Percentiles rank a stretch among this genome's conserved stretches.
phyloP scores from a whole-genome alignment of 2,888 invertebrate genomes.

The Acronicta psi region DNA sequence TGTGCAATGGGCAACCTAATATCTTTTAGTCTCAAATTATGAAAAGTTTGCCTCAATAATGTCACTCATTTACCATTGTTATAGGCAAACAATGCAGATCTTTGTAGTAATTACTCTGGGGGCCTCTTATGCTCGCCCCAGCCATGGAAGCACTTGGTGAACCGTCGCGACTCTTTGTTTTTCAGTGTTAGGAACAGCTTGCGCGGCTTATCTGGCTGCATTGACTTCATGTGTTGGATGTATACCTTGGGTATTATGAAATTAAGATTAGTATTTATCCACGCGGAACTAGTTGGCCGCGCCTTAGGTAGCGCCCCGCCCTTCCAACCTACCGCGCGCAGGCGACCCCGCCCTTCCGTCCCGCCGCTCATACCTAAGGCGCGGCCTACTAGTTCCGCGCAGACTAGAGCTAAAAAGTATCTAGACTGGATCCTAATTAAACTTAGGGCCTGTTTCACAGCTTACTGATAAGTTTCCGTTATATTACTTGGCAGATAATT shows the following conservation, averaged over 20 bases:
- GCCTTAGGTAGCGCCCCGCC: too few relatives aligned
- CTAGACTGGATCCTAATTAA: too few relatives aligned
- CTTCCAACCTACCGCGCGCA: too few relatives aligned
- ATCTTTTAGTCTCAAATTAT: conserved; percentile 21
- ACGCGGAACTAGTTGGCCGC: too few relatives aligned
- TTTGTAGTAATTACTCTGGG: conserved; percentile 89
- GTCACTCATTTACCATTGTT: conserved; percentile 19
- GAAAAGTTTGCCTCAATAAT: conserved; percentile 30
- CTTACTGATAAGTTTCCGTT: too few relatives aligned
- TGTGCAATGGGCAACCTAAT: conserved; percentile 17
- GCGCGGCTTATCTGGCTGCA: conserved; percentile 96
- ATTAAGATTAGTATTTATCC: neutral
- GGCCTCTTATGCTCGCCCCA: conserved; percentile 97
- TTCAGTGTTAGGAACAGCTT: conserved; percentile 98
- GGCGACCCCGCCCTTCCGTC: too few relatives aligned
- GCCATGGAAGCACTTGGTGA: conserved; percentile 99
- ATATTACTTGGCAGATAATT: too few relatives aligned
- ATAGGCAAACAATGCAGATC: conserved; percentile 25
- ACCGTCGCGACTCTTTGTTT: conserved; percentile 97
- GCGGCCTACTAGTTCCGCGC: too few relatives aligned
- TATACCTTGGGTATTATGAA: conserved; percentile 92
- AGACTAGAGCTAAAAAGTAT: too few relatives aligned
- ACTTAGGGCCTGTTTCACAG: too few relatives aligned
- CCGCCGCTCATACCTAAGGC: too few relatives aligned
- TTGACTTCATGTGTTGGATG: conserved; percentile 98